Evolutionary conservation across 2,113 vertebrate species (phyloP).

Genomic region (Chelonoidis abingdonii): DNA sequence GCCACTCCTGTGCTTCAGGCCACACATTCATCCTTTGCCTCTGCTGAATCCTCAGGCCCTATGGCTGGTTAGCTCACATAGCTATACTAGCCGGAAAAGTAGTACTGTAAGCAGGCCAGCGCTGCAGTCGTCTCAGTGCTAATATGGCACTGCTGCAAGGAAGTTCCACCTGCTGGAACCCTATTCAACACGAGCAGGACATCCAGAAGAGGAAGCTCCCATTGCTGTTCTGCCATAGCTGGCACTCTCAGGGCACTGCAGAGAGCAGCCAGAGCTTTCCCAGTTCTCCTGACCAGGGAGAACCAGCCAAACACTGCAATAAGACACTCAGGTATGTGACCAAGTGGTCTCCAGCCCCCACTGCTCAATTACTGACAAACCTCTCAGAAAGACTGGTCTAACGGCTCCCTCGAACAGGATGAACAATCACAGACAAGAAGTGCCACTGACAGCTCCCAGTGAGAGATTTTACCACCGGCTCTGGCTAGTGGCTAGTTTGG

Average conservation of each 20-base stretch:
- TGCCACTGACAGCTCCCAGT: background rate
- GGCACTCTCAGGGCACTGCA: background rate
- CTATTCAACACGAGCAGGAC: fast-evolving
- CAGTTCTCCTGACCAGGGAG: fast-evolving
- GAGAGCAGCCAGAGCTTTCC: background rate
- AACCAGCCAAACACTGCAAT: fast-evolving
- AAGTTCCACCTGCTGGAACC: fast-evolving
- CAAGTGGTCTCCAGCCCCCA: background rate
- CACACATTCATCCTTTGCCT: background rate
- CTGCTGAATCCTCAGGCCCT: background rate
- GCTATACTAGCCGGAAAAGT: background rate
- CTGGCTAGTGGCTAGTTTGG: background rate
- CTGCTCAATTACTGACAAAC: background rate
- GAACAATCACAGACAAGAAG: background rate
- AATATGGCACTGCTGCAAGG: background rate
- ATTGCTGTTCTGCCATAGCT: background rate
- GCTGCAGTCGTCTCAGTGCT: background rate
- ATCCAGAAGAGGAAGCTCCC: background rate
- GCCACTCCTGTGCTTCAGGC: background rate
- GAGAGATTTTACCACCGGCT: fast-evolving
- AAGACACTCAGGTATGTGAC: fast-evolving
- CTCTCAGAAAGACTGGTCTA: background rate
- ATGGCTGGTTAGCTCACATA: background rate
- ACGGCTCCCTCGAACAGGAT: background rate
- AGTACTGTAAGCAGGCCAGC: background rate